phyloP scores from a whole-genome alignment of 2,113 vertebrate species.

The Oncorhynchus nerka region DNA sequence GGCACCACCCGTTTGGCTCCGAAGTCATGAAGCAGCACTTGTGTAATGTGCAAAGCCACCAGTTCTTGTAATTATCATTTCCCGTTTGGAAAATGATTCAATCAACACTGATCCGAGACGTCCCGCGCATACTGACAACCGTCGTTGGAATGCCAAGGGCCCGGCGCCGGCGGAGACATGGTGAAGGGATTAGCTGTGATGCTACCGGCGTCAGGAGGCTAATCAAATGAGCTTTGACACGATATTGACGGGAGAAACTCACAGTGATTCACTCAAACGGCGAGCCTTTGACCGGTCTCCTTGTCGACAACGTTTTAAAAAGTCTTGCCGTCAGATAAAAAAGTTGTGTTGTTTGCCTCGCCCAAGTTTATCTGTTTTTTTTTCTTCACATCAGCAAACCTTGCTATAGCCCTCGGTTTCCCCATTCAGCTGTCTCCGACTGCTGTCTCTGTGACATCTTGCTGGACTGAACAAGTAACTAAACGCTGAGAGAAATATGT shows the following conservation, averaged over 20 bases:
- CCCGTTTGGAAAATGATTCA: constrained; percentile 78
- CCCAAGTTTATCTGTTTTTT: constrained; percentile 59
- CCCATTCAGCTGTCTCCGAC: constrained; percentile 39
- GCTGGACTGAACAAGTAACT: constrained; percentile 28
- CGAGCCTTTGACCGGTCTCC: constrained; percentile 32
- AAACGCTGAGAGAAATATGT: constrained; percentile 28
- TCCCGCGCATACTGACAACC: constrained; percentile 69
- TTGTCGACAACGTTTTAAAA: constrained; percentile 54
- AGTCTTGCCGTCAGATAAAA: constrained; percentile 54
- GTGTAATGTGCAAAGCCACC: constrained; percentile 75
- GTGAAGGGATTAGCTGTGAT: constrained; percentile 23
- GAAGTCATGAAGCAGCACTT: constrained; percentile 81
- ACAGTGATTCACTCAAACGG: constrained; percentile 37
- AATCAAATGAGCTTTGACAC: constrained; percentile 71
- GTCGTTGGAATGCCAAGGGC: constrained; percentile 50
- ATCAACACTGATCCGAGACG: constrained; percentile 74
- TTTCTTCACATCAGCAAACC: constrained; percentile 60
- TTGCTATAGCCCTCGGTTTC: constrained; percentile 40
- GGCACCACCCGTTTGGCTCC: constrained; percentile 71
- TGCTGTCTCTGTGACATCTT: constrained; percentile 45
- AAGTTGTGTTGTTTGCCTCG: constrained; percentile 40
- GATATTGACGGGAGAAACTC: constrained; percentile 63
- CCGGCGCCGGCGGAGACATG: constrained; percentile 14
- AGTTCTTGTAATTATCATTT: constrained; percentile 78
- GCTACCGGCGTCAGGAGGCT: constrained; percentile 59